Conservation (phyloP, 2,888 invertebrate species). For the Idaea straminata region DNA sequence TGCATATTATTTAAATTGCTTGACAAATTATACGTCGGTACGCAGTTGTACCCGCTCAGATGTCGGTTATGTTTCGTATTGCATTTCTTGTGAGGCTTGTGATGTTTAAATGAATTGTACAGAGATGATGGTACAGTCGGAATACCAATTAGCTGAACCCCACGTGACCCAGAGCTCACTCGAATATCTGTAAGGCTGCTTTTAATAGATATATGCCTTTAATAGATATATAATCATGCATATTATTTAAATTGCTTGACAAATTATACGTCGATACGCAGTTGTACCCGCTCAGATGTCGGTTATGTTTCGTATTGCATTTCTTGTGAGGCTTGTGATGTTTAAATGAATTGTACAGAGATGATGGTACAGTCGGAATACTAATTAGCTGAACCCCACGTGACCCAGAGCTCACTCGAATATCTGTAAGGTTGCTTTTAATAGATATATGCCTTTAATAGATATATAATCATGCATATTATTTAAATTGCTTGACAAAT, state of each 20-base stretch:
- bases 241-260: slow-evolving; percentile 79
- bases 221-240: slow-evolving; percentile 78
- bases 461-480: slow-evolving; percentile 78
- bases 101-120: slow-evolving; percentile 40
- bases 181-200: too few species aligned
- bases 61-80: slow-evolving; percentile 70
- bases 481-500: slow-evolving; percentile 79
- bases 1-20: slow-evolving; percentile 78
- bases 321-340: slow-evolving; percentile 59
- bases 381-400: not conserved
- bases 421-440: too few species aligned
- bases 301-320: slow-evolving; percentile 68
- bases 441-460: slow-evolving; percentile 73
- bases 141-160: not conserved
- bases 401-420: too few species aligned
- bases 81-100: slow-evolving; percentile 62
- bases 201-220: too few species aligned
- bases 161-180: too few species aligned
- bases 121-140: slow-evolving; percentile 41
- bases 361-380: slow-evolving; percentile 27
- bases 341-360: slow-evolving; percentile 44
- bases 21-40: slow-evolving; percentile 75
- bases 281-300: slow-evolving; percentile 69
- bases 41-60: slow-evolving; percentile 66
- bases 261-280: slow-evolving; percentile 73